A percentile compares a stretch with the other conserved stretches of the same genome.
Evolutionary conservation across 2,797 vertebrate species (phyloP).

Genomic region (Acestrorhynchus altus): DNA sequence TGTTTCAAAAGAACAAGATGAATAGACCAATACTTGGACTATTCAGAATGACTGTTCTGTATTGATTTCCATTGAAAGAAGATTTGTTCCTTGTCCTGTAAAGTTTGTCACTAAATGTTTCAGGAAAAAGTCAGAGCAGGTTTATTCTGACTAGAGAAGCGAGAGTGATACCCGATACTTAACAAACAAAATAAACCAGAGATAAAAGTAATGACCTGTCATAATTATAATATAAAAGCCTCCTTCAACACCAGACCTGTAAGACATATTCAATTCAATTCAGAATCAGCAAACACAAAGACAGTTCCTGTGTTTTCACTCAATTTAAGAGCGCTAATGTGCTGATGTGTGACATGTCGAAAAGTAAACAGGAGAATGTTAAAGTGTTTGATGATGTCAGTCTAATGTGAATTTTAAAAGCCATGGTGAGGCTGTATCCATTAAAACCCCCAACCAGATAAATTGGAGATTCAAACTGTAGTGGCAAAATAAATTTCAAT

Average conservation of each 20-base stretch:
- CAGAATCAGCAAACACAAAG: neutral
- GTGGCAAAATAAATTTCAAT: conserved; percentile 70
- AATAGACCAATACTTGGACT: too few relatives aligned
- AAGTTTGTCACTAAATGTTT: too few relatives aligned
- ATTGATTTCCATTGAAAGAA: too few relatives aligned
- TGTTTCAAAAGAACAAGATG: too few relatives aligned
- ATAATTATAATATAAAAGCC: neutral
- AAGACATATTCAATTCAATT: neutral
- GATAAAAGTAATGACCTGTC: neutral
- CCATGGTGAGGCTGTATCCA: conserved; percentile 51
- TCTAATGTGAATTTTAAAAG: conserved; percentile 43
- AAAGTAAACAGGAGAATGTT: conserved; percentile 32
- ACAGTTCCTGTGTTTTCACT: neutral
- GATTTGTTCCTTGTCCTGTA: too few relatives aligned
- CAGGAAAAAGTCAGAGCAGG: too few relatives aligned
- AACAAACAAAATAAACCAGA: neutral
- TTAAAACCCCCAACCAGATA: conserved; percentile 59
- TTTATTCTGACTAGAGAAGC: too few relatives aligned
- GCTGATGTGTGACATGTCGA: conserved; percentile 13
- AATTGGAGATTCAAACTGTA: conserved; percentile 57
- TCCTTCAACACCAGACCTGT: neutral
- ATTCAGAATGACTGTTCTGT: too few relatives aligned
- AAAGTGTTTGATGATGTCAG: conserved; percentile 43
- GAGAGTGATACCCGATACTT: neutral
- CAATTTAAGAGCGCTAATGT: conserved; percentile 12